phyloP scores from a whole-genome alignment of 2,888 invertebrate species.

The Drosophila sordidula region DNA sequence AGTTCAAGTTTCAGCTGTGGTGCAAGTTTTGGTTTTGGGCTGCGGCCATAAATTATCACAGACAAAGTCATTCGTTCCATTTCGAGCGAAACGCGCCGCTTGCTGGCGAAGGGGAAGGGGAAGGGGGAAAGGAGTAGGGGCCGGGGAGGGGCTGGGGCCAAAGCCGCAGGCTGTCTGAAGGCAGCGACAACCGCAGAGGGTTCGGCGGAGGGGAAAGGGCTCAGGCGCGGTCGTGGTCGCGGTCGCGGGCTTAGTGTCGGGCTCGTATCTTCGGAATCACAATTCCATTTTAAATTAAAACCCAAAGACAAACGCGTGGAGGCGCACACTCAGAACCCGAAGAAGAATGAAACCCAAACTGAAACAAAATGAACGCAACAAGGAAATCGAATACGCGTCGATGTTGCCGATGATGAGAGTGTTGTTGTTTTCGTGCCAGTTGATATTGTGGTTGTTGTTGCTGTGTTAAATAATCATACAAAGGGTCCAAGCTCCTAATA shows the following conservation, averaged over 20 bases:
- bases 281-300: constrained; percentile 80
- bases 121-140: constrained; percentile 2
- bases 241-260: constrained; percentile 40
- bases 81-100: constrained; percentile 69
- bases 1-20: constrained; percentile 58
- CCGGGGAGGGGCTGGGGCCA: constrained; percentile 10
- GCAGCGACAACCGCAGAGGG: constrained; percentile 29
- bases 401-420: constrained; percentile 19
- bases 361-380: constrained; percentile 57
- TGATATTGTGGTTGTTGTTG: constrained; percentile 29
- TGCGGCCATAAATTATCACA: constrained; percentile 79
- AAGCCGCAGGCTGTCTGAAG: constrained; percentile 42
- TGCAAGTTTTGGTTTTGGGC: constrained; percentile 48
- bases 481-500: constrained; percentile 61
- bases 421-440: background rate
- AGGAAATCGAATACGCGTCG: constrained; percentile 62
- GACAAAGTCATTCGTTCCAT: constrained; percentile 83
- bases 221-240: background rate
- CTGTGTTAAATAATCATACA: constrained; percentile 47
- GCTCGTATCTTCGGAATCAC: constrained; percentile 77
- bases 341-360: constrained; percentile 19
- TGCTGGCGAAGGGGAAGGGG: constrained; percentile 17
- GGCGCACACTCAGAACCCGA: constrained; percentile 40
- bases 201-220: constrained; percentile 15
- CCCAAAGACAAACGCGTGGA: constrained; percentile 48